Evolutionary conservation across 2,113 vertebrate species (phyloP).

Genomic region (Phrynosoma platyrhinos): DNA sequence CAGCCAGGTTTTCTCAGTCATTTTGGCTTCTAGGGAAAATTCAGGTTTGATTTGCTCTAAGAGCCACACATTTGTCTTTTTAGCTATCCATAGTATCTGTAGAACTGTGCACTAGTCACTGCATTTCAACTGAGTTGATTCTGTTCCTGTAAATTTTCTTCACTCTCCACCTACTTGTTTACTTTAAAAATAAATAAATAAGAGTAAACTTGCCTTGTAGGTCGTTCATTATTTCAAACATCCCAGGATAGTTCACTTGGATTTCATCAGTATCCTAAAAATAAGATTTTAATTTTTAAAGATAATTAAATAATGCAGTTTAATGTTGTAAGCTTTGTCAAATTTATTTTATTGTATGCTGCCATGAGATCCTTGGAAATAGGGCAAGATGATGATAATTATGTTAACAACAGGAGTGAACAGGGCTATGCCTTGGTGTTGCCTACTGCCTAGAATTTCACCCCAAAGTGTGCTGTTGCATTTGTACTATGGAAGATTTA

Average conservation of each 20-base stretch:
- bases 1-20: too few relatives aligned
- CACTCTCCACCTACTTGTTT: not conserved
- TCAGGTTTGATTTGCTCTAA: too few relatives aligned
- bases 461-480: not conserved
- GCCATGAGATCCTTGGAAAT: too few relatives aligned
- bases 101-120: too few relatives aligned
- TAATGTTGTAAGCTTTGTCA: not conserved
- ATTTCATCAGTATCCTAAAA: slow-evolving; percentile 92
- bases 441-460: not conserved
- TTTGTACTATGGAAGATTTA: not conserved
- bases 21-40: too few relatives aligned
- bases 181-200: too few relatives aligned
- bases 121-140: too few relatives aligned
- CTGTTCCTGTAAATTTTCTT: too few relatives aligned
- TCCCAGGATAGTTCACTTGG: slow-evolving; percentile 91
- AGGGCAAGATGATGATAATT: too few relatives aligned
- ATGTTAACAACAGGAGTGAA: not conserved
- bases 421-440: not conserved
- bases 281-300: slow-evolving; percentile 36
- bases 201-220: slow-evolving; percentile 86
- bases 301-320: not conserved
- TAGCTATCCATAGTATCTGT: too few relatives aligned
- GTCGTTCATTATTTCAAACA: slow-evolving; percentile 92
- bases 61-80: too few relatives aligned
- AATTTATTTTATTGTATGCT: too few relatives aligned